These are phyloP conservation scores for Cladopsammia gracilis DNA, from an alignment of 64 coral and sea anemone species.

Conservation along the genomic window DNA sequence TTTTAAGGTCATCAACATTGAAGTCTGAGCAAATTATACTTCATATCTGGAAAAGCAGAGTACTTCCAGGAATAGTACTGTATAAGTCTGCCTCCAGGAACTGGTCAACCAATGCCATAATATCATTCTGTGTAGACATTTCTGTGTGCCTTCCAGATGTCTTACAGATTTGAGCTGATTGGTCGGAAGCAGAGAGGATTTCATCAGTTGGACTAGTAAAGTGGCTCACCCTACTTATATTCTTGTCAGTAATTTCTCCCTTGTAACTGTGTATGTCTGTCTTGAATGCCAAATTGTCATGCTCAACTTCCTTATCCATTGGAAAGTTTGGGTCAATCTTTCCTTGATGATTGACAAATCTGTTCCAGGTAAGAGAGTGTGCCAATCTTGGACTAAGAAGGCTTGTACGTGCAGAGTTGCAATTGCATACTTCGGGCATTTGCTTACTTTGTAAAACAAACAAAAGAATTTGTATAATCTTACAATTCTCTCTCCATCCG, in stretches of 20 bases:
- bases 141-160: conserved; percentile 62
- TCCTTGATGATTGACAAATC: conserved; percentile 47
- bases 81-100: conserved; percentile 39
- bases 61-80: conserved; percentile 32
- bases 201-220: background rate
- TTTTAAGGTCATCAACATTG: conserved; percentile 14
- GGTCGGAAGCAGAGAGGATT: conserved; percentile 12
- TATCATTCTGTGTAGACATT: conserved; percentile 61
- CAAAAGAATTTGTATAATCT: conserved; percentile 78
- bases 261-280: conserved; percentile 66
- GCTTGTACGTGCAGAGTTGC: conserved; percentile 63
- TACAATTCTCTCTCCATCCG: conserved; percentile 59
- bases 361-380: conserved; percentile 58
- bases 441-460: conserved; percentile 62
- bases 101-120: conserved; percentile 62
- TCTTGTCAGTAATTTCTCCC: conserved; percentile 73
- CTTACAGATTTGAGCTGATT: conserved; percentile 1
- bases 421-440: conserved; percentile 75
- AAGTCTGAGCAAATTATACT: conserved; percentile 57
- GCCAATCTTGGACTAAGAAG: conserved; percentile 67
- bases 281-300: conserved; percentile 62
- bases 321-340: conserved; percentile 39
- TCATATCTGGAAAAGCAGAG: conserved; percentile 67
- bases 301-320: conserved; percentile 48
- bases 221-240: background rate